Conservation (phyloP, 1,140 invertebrate species). For the Prorops nasuta region DNA sequence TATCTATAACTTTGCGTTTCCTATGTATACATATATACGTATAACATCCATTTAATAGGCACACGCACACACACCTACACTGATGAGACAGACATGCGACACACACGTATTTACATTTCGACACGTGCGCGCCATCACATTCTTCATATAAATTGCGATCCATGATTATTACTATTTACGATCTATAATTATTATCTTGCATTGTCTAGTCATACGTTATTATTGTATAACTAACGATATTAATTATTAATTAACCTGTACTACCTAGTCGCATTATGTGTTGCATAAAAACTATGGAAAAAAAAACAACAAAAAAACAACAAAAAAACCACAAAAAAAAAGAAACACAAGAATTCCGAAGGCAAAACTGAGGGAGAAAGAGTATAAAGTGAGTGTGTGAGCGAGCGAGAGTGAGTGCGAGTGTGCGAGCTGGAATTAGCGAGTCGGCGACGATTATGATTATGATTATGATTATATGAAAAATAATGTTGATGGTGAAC, state of each 20-base stretch:
- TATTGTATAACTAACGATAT: slow-evolving; percentile 58
- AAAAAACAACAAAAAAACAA: slow-evolving; percentile 16
- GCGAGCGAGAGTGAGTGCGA: slow-evolving; percentile 13
- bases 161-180: slow-evolving; percentile 58
- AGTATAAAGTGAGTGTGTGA: slow-evolving; percentile 12
- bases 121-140: slow-evolving; percentile 50
- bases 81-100: slow-evolving; percentile 8
- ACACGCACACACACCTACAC: slow-evolving; percentile 15
- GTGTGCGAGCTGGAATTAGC: not conserved
- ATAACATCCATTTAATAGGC: no score
- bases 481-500: no score
- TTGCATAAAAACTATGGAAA: slow-evolving; percentile 49
- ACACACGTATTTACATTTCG: slow-evolving; percentile 10
- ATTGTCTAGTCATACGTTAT: slow-evolving; percentile 59
- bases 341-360: slow-evolving; percentile 27
- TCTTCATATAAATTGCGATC: slow-evolving; percentile 59
- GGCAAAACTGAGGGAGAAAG: slow-evolving; percentile 25
- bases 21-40: no score
- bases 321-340: slow-evolving; percentile 25
- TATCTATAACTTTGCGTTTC: no score
- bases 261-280: slow-evolving; percentile 58
- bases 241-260: slow-evolving; percentile 59
- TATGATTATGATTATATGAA: no score
- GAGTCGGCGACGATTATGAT: not conserved
- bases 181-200: slow-evolving; percentile 60